Conservation (phyloP, 2,113 vertebrate genomes). For the Canis aureus region DNA sequence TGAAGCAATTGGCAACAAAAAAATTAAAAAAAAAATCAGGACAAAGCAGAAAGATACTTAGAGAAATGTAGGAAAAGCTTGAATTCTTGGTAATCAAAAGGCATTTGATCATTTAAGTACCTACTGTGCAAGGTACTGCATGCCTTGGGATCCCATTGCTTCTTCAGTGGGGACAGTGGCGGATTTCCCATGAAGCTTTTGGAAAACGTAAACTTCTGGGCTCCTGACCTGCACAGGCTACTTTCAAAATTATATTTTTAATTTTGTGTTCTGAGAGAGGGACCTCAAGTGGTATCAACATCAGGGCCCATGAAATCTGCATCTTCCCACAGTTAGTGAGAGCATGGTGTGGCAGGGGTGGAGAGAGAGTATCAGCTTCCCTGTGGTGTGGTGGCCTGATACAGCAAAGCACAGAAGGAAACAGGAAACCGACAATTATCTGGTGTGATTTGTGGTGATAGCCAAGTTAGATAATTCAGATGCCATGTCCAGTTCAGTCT, state of each 20-base stretch:
- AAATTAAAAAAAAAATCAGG: background rate
- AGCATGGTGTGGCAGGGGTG: background rate
- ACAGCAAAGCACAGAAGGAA: background rate
- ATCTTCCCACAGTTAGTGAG: background rate
- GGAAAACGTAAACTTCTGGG: background rate
- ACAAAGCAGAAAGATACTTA: background rate
- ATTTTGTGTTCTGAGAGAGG: background rate
- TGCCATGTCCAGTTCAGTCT: background rate
- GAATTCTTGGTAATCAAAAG: background rate
- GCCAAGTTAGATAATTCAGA: background rate
- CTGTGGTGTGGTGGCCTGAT: background rate
- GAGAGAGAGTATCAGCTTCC: background rate
- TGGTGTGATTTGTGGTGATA: background rate
- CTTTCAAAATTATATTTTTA: background rate
- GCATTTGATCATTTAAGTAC: background rate
- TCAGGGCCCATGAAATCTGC: background rate
- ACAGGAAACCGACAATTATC: background rate
- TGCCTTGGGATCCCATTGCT: background rate
- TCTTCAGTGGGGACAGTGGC: background rate
- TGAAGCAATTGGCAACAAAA: background rate
- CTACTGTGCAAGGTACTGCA: background rate
- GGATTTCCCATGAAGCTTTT: background rate
- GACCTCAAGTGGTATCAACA: background rate
- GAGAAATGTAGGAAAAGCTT: background rate
- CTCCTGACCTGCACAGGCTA: background rate